Base-by-base conservation (phyloP, 2,888 invertebrate species). In the Aleiodes leptofemur region DNA sequence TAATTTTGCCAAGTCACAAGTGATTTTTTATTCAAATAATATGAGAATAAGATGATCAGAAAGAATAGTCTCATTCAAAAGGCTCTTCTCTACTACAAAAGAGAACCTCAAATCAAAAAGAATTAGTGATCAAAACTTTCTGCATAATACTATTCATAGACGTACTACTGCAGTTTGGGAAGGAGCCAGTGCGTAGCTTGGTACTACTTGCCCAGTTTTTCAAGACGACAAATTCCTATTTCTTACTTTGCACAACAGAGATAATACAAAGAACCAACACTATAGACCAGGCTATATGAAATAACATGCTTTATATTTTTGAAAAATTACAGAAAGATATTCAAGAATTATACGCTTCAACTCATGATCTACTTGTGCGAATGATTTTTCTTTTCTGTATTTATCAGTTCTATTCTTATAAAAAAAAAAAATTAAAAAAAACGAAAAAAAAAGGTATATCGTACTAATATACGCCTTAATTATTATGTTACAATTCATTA, bases 61-160 rank as follows among this genome's bases (percentile, higher is more conserved):
- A 85, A 89, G 82, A 43, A 43, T 43, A 3, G 9, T 43, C 0
- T 43, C 43, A 43, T 43, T 43, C 88, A 89, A 88, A 86, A 88
- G 88, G 87, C 78, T 23, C 23, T 88, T 86, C 86, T 85, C 85
- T 82, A 86, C 86, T 86, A 88, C 85, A 84, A 69, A 73, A 8
- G 48, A 57, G 53, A 50, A 59, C 71, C 53, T 48, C 51, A 61
- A 77, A 72, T 73, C 29, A 72, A 73, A 78, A 72, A n/a, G 31
- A 56, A 61, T 16, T 51, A 29, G 29, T 72, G 38, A 23, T 57
- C 43, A 59, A 50, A 59, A 14, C 50, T 29, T 43, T 64, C 16
- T 53, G 11, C 14, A 43, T 50, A 50, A 23, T 56, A 5, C n/a
- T 70, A 43, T 70, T 23, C 29, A 29, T 57, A 38, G 3, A 70